Conservation (phyloP, 2,888 invertebrate genomes). For the Sphaerophoria taeniata region DNA sequence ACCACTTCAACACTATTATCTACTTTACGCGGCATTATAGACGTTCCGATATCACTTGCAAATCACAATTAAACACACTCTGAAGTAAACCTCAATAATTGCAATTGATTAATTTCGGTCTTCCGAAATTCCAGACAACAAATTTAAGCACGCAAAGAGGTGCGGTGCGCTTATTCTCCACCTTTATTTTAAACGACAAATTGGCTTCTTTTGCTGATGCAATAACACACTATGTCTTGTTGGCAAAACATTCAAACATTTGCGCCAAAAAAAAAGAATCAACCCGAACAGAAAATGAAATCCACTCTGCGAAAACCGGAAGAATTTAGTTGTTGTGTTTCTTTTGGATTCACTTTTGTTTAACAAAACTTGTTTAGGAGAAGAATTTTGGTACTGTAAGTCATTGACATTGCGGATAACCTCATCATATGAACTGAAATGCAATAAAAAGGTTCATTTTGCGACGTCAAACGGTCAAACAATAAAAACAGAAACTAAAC, state of each 20-base stretch:
- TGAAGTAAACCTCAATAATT: constrained; percentile 1
- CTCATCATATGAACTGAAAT: constrained; percentile 18
- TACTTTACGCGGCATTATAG: constrained; percentile 44
- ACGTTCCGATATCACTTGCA: not conserved
- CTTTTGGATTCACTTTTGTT: constrained; percentile 3
- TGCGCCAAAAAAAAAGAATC: constrained; percentile 45
- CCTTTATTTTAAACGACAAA: not conserved
- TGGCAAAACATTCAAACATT: constrained; percentile 22
- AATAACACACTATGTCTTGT: constrained; percentile 44
- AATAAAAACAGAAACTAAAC: not conserved
- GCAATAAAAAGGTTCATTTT: constrained; percentile 11
- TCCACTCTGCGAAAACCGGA: not conserved
- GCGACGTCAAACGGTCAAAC: not conserved
- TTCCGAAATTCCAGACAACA: not conserved
- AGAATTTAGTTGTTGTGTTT: not conserved
- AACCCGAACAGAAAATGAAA: constrained; percentile 1
- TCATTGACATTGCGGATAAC: constrained; percentile 6
- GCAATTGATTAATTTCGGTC: constrained; percentile 10
- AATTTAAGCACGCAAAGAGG: not conserved
- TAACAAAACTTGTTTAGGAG: constrained; percentile 9
- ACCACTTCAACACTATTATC: constrained; percentile 57
- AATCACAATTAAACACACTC: constrained; percentile 14
- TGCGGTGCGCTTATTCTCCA: not conserved
- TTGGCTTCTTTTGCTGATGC: constrained; percentile 47
- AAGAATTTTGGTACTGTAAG: not conserved